Conservation (phyloP, 2,888 invertebrate species). For the Scelioninae gen. 1 region DNA sequence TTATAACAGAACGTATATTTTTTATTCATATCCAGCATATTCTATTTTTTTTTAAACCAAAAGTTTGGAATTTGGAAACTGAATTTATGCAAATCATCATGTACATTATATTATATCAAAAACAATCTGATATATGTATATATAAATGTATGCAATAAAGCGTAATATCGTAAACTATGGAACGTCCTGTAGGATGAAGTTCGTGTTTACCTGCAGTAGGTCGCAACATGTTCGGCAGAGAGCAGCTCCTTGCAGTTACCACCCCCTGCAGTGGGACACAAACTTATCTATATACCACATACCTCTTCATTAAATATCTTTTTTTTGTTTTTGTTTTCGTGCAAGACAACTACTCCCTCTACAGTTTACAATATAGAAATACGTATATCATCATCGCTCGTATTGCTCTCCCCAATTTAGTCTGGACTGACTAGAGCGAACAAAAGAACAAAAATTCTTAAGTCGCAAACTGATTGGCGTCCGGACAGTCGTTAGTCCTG, state of each 20-base stretch:
- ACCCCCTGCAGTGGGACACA: conserved; percentile 85
- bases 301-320: conserved; percentile 76
- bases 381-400: conserved; percentile 30
- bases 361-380: conserved; percentile 66
- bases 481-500: no score
- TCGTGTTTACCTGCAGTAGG: conserved; percentile 85
- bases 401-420: neutral
- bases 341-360: conserved; percentile 78
- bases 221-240: conserved; percentile 83
- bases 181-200: conserved; percentile 84
- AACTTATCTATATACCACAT: conserved; percentile 84
- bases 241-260: conserved; percentile 85
- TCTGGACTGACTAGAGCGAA: conserved; percentile 31
- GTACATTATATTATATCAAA: conserved; percentile 19
- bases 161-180: conserved; percentile 82
- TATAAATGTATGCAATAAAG: conserved; percentile 80
- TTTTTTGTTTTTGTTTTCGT: conserved; percentile 74
- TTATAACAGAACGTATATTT: no score
- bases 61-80: no score
- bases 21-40: no score
- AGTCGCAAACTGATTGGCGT: no score
- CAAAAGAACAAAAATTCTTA: conserved; percentile 22
- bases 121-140: conserved; percentile 49
- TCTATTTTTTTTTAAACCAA: no score
- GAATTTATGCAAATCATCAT: conserved; percentile 16